These are phyloP conservation scores for Leptinotarsa defecta DNA, from an alignment of 1,140 invertebrate species.

Conservation along the genomic window DNA sequence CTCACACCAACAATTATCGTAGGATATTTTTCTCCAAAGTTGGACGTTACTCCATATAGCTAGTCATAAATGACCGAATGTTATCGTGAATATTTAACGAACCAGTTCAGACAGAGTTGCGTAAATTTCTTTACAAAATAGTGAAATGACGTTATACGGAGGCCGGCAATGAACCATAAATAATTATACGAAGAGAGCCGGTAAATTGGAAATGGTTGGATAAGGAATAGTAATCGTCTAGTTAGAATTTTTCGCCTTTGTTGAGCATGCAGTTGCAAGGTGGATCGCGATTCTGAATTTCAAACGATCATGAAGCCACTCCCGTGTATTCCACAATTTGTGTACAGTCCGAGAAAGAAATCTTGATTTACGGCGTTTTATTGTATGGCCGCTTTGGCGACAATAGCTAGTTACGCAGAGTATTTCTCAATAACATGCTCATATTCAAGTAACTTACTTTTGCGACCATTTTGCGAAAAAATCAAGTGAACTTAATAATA, in stretches of 20 bases:
- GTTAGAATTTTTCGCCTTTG: slow-evolving; percentile 9
- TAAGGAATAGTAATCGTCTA: slow-evolving; percentile 14
- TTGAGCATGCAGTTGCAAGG: neutral
- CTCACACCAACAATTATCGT: neutral
- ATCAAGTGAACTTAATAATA: too few relatives aligned
- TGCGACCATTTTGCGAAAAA: too few relatives aligned
- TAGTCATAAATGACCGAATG: neutral
- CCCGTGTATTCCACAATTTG: neutral
- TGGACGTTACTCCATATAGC: neutral
- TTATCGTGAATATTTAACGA: neutral
- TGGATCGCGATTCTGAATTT: slow-evolving; percentile 7
- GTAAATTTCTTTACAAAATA: slow-evolving; percentile 13
- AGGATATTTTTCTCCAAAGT: neutral
- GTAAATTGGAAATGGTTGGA: slow-evolving; percentile 7
- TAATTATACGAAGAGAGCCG: slow-evolving; percentile 19
- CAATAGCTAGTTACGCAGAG: too few relatives aligned
- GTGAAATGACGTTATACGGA: slow-evolving; percentile 3
- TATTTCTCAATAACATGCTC: too few relatives aligned
- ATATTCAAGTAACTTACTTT: too few relatives aligned
- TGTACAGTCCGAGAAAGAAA: neutral
- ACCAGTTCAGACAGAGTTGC: slow-evolving; percentile 1
- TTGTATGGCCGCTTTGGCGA: neutral
- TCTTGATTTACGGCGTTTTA: neutral
- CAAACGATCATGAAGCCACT: neutral
- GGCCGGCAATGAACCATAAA: slow-evolving; percentile 17